Evolutionary conservation across 2,113 vertebrate genomes (phyloP), one percentile per base, ranked within the genome.

Genomic region (Hipposideros armiger): DNA sequence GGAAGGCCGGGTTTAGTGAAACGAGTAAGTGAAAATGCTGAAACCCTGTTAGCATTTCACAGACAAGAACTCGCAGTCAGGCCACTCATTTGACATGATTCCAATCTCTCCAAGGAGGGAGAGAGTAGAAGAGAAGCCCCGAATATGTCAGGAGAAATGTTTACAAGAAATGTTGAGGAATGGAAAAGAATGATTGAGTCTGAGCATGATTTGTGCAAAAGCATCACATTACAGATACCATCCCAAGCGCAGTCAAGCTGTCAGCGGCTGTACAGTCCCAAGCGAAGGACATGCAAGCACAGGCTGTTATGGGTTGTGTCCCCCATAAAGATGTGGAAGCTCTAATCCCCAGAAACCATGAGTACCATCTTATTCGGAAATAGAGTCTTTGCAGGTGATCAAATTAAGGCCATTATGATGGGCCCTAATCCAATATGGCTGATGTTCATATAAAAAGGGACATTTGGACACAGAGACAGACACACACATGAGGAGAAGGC

Each of bases 301-400:
- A 32, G 2, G 7, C 32, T 32, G 4, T 32, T 4, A 6, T 1
- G 16, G 40, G 19, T 16, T 7, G 1, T 11, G 14, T 13, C 4
- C 36, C 50, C 16, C 36, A 15, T 32, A 26, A 20, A 15, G 32
- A 8, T 22, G 24, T 4, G 16, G 80, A 58, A 2, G 56, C 14
- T 77, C 64, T n/a, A 28, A 16, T 11, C 36, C 28, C 6, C 11
- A 4, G 7, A 32, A 22, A 56, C 70, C 50, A 62, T 5, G 24
- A 50, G 54, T 8, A 15, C 52, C 28, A 32, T 15, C 22, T 64
- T 60, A 17, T 5, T 40, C n/a, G 40, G 56, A 73, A 92, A 52
- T 7, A 50, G 52, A 22, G 15, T 14, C 47, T 36, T 78, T 30
- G 60, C 32, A 45, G 50, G 45, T 6, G 17, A 64, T 52, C 78